phyloP scores from a whole-genome alignment of 2,113 vertebrate genomes.

The Picathartes gymnocephalus region DNA sequence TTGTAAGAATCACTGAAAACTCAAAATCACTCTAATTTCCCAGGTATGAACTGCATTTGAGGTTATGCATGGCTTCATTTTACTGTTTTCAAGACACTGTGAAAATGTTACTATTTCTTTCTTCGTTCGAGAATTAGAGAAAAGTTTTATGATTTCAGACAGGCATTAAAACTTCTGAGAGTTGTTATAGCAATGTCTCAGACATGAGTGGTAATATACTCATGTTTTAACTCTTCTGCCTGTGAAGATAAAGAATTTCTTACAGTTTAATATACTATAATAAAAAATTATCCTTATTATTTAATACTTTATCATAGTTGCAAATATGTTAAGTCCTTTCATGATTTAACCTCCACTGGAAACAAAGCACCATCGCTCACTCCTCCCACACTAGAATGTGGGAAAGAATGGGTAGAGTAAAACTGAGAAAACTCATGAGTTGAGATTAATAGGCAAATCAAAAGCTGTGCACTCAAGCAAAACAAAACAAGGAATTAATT shows the following conservation, averaged over 20 bases:
- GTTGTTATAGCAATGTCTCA: background rate
- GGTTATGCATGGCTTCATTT: background rate
- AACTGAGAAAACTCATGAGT: background rate
- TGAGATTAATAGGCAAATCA: background rate
- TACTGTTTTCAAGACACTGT: background rate
- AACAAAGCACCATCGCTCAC: background rate
- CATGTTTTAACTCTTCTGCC: background rate
- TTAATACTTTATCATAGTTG: background rate
- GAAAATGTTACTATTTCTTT: background rate
- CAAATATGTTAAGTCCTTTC: background rate
- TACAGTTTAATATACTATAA: background rate
- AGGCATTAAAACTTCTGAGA: background rate
- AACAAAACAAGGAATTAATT: background rate
- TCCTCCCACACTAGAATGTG: background rate
- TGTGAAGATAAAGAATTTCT: background rate
- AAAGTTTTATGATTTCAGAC: background rate
- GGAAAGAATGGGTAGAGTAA: background rate
- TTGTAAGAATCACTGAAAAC: background rate
- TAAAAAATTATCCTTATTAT: background rate
- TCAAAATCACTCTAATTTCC: background rate
- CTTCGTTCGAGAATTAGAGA: background rate
- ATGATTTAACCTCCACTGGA: fast-evolving
- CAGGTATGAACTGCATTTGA: background rate
- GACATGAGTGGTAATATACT: background rate
- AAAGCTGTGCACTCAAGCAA: background rate